phyloP scores from a whole-genome alignment of 2,888 invertebrate species.

The Phyto melanocephala region DNA sequence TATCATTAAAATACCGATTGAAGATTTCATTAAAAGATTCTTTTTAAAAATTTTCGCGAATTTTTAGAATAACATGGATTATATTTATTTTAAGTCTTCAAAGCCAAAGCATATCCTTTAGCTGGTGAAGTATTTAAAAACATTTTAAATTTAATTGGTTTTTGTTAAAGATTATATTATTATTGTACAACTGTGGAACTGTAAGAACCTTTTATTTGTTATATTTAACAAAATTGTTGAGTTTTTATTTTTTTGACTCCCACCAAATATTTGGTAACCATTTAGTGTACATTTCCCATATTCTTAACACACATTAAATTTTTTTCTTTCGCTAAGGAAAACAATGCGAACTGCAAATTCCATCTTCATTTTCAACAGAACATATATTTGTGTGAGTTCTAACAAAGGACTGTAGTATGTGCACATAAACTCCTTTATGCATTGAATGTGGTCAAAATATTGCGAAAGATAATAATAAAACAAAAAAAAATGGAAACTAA shows the following conservation, averaged over 20 bases:
- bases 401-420: not conserved
- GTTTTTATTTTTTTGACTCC: not conserved
- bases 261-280: not conserved
- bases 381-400: not conserved
- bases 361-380: not conserved
- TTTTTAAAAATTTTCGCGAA: no score
- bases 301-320: not conserved
- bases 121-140: no score
- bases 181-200: not conserved
- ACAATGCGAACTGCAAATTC: not conserved
- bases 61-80: no score
- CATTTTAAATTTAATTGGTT: no score
- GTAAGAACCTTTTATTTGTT: not conserved
- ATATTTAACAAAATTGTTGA: not conserved
- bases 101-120: no score
- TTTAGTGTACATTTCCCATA: not conserved
- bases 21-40: no score
- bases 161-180: no score
- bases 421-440: not conserved
- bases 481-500: not conserved
- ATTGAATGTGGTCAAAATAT: not conserved
- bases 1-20: no score
- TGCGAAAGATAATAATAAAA: not conserved
- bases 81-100: no score
- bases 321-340: not conserved